Evolutionary conservation across 2,113 vertebrate genomes (phyloP).

Genomic region (Lipophrys pholis): DNA sequence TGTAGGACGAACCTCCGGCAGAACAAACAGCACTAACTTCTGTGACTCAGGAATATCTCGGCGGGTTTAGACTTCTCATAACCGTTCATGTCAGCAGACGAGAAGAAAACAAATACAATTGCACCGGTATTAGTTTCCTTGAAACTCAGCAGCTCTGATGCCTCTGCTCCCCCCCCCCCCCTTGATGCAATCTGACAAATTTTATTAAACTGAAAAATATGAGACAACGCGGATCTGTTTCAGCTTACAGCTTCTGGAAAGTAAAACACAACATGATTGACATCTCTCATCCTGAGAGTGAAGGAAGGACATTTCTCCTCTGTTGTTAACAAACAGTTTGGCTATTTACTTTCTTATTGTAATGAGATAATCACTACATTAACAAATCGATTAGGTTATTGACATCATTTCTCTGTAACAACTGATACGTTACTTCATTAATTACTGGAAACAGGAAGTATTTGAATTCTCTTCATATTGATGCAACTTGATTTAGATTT

Average conservation of each 20-base stretch:
- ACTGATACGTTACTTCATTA: too few relatives aligned
- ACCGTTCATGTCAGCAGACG: slow-evolving; percentile 32
- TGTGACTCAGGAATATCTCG: slow-evolving; percentile 32
- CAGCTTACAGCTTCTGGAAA: slow-evolving; percentile 5
- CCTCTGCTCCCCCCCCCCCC: slow-evolving; percentile 6
- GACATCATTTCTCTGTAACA: too few relatives aligned
- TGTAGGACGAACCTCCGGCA: slow-evolving; percentile 31
- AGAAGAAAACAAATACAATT: slow-evolving; percentile 7
- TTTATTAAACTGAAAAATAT: slow-evolving; percentile 12
- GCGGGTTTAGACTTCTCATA: slow-evolving; percentile 41
- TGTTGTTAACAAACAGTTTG: background rate
- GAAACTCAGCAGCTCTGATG: slow-evolving; percentile 4
- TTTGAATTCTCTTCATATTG: too few relatives aligned
- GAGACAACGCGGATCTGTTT: slow-evolving; percentile 21
- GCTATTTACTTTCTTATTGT: background rate
- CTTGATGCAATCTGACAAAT: slow-evolving; percentile 39
- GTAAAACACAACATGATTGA: slow-evolving; percentile 33
- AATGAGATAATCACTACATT: background rate
- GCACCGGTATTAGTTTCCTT: slow-evolving; percentile 23
- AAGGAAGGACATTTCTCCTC: slow-evolving; percentile 5
- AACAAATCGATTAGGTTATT: too few relatives aligned
- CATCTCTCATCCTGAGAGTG: slow-evolving; percentile 19
- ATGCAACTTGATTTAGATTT: too few relatives aligned
- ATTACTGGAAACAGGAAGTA: too few relatives aligned
- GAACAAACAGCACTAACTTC: slow-evolving; percentile 47